Evolutionary conservation across 2,113 vertebrate species (phyloP).

Genomic region (Pycnonotus jocosus): DNA sequence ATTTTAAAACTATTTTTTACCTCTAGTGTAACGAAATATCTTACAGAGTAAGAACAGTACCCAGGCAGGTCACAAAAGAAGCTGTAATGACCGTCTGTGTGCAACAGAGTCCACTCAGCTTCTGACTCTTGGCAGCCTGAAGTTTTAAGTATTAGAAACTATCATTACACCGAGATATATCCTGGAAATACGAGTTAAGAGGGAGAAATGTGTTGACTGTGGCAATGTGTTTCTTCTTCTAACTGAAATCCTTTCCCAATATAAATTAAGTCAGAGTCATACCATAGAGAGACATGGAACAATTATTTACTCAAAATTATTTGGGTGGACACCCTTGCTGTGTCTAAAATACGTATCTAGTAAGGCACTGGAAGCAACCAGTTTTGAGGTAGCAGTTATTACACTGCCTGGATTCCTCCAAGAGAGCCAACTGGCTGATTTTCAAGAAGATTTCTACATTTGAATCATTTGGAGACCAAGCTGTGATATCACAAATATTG

Average conservation of each 20-base stretch:
- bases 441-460: neutral
- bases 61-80: neutral
- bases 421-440: neutral
- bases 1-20: neutral
- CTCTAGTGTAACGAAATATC: neutral
- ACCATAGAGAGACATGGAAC: neutral
- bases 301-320: neutral
- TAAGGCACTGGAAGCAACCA: neutral
- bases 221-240: neutral
- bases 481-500: neutral
- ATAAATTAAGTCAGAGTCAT: neutral
- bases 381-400: neutral
- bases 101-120: neutral
- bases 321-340: neutral
- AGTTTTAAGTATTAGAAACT: neutral
- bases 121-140: neutral
- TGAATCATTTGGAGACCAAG: neutral
- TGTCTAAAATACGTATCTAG: neutral
- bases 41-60: neutral
- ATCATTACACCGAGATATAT: neutral
- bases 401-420: neutral
- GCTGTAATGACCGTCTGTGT: neutral
- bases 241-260: neutral
- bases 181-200: neutral
- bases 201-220: rapidly evolving